Evolutionary conservation across 2,113 vertebrate genomes (phyloP).

Genomic region (Miniopterus natalensis): DNA sequence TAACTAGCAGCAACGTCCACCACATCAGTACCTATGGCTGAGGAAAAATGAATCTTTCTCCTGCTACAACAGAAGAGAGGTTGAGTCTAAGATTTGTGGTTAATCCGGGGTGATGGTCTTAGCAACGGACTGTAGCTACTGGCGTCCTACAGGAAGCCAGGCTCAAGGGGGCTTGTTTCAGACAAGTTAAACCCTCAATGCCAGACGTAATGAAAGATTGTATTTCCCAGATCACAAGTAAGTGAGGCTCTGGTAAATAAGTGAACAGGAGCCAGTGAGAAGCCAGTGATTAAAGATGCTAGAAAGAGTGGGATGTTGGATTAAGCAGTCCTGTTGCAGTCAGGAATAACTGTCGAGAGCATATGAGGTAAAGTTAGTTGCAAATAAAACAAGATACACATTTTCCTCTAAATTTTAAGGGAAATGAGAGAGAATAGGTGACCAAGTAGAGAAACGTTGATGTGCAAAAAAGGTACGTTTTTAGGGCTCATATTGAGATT

Average conservation of each 20-base stretch:
- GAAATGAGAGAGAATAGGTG: neutral
- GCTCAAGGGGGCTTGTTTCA: neutral
- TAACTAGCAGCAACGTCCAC: neutral
- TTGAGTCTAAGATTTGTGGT: neutral
- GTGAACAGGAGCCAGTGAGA: neutral
- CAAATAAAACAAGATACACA: neutral
- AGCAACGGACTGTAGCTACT: too few relatives aligned
- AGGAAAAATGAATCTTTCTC: neutral
- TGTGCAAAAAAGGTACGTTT: neutral
- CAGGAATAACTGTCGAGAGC: neutral
- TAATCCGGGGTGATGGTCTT: neutral
- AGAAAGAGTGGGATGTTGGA: neutral
- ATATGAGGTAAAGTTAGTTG: neutral
- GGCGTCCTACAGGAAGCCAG: neutral
- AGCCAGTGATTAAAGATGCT: neutral
- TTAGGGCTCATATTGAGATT: neutral
- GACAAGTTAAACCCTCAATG: neutral
- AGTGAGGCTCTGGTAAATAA: neutral
- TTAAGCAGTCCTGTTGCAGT: rapidly evolving
- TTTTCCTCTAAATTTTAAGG: neutral
- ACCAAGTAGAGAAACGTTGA: neutral
- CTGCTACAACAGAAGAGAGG: neutral
- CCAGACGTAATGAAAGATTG: neutral
- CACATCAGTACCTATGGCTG: neutral
- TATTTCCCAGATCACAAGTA: neutral